A percentile compares a stretch with the other conserved stretches of the same genome.
phyloP scores from a whole-genome alignment of 2,113 vertebrate genomes.

The Amphiprion percula region DNA sequence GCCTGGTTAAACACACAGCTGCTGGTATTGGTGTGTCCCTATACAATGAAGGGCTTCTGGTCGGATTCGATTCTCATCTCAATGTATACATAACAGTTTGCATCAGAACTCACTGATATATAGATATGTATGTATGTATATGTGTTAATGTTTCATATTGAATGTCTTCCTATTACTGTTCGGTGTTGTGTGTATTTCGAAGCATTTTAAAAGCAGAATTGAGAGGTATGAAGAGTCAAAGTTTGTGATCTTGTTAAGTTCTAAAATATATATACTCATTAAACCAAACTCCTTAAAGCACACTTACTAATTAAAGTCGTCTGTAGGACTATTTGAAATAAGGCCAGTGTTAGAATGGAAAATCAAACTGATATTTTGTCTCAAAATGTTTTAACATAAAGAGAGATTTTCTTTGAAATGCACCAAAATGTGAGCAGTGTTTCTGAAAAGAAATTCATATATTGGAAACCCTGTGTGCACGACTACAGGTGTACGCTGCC shows the following conservation, averaged over 20 bases:
- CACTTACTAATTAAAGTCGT: constrained; percentile 14
- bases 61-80: constrained; percentile 42
- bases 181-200: constrained; percentile 54
- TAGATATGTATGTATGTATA: constrained; percentile 64
- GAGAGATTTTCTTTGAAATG: constrained; percentile 7
- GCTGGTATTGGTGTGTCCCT: constrained; percentile 49
- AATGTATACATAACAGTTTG: constrained; percentile 40
- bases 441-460: not conserved
- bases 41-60: constrained; percentile 52
- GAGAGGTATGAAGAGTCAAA: constrained; percentile 9
- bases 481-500: constrained; percentile 19
- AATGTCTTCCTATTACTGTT: constrained; percentile 74
- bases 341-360: constrained; percentile 25
- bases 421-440: constrained; percentile 11
- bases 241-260: constrained; percentile 24
- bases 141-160: constrained; percentile 70
- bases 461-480: constrained; percentile 13
- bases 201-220: constrained; percentile 32
- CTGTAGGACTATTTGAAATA: not conserved
- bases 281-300: constrained; percentile 39
- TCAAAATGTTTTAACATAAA: constrained; percentile 1
- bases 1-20: constrained; percentile 9
- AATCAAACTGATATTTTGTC: constrained; percentile 19
- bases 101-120: constrained; percentile 57
- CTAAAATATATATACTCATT: not conserved